phyloP scores from a whole-genome alignment of 2,113 vertebrate genomes.

The Monarcha castaneiventris region DNA sequence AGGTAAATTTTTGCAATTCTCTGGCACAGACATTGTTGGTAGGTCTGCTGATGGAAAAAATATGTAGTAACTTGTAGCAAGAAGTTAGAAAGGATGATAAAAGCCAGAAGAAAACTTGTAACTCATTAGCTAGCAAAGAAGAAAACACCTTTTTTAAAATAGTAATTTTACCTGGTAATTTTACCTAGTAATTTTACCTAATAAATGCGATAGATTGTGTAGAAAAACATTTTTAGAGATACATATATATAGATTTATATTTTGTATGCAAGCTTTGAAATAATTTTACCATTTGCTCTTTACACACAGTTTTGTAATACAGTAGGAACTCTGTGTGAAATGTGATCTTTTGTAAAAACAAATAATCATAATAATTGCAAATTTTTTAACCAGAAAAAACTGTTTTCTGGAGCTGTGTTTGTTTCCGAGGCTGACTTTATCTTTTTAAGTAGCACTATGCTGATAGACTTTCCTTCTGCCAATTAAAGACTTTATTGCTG shows the following conservation, averaged over 20 bases:
- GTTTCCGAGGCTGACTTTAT: background rate
- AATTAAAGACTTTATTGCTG: background rate
- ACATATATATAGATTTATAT: background rate
- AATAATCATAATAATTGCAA: background rate
- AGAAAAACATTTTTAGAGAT: background rate
- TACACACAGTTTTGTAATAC: fast-evolving
- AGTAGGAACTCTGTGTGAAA: background rate
- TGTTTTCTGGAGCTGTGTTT: background rate
- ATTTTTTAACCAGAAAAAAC: background rate
- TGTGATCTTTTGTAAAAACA: background rate
- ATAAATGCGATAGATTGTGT: background rate
- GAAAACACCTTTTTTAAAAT: background rate
- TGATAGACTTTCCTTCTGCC: background rate
- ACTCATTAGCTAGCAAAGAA: background rate
- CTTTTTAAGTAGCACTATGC: background rate
- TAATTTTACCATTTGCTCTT: background rate
- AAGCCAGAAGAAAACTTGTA: background rate
- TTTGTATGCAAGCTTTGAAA: background rate
- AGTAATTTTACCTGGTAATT: background rate
- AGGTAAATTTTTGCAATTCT: background rate
- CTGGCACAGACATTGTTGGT: background rate
- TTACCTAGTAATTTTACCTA: background rate
- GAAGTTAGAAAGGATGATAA: background rate
- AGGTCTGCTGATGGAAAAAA: background rate
- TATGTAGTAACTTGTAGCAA: background rate